phyloP scores from a whole-genome alignment of 2,113 vertebrate species.

The Sus scrofa region DNA sequence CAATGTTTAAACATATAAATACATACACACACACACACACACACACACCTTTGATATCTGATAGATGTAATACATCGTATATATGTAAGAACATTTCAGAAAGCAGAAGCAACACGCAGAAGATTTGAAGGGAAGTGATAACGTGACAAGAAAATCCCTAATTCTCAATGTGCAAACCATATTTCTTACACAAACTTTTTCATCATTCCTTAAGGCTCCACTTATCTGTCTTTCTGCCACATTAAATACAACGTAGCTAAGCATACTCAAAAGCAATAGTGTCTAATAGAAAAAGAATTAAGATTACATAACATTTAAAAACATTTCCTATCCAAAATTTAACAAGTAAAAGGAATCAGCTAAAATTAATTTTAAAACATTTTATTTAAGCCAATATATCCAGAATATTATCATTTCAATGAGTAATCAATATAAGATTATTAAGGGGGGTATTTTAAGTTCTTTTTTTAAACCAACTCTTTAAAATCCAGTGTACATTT shows the following conservation, averaged over 20 bases:
- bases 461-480: background rate
- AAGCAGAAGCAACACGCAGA: background rate
- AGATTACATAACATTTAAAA: background rate
- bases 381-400: background rate
- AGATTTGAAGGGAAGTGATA: background rate
- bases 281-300: background rate
- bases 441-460: background rate
- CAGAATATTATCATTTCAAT: background rate
- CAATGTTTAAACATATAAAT: background rate
- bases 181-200: constrained; percentile 19
- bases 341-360: background rate
- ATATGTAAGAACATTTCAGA: background rate
- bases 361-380: background rate
- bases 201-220: background rate
- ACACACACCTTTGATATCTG: background rate
- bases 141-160: background rate
- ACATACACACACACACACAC: background rate
- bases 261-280: background rate
- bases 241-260: background rate
- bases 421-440: background rate
- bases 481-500: background rate
- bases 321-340: background rate
- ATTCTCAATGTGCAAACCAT: background rate
- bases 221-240: background rate
- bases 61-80: background rate